Conservation (phyloP, 1,140 invertebrate species). For the Dinothrombium tinctorium region DNA sequence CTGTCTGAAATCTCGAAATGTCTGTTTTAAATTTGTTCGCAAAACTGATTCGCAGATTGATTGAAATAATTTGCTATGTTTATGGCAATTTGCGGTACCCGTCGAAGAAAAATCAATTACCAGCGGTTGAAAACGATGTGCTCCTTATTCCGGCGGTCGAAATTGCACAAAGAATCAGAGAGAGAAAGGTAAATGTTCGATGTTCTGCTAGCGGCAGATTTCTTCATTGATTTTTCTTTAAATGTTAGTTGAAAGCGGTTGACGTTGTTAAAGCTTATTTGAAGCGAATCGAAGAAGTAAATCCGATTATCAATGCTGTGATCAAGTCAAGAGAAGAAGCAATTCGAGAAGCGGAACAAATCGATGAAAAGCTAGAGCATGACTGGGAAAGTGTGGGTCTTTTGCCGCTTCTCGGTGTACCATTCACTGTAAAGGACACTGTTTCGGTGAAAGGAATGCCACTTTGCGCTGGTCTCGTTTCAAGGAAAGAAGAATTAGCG, state of each 20-base stretch:
- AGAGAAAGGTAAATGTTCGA: neutral
- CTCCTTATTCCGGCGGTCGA: neutral
- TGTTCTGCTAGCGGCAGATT: neutral
- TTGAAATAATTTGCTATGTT: neutral
- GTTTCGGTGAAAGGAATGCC: slow-evolving; percentile 13
- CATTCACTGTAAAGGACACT: slow-evolving; percentile 14
- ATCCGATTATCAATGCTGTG: slow-evolving; percentile 51
- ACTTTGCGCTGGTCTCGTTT: slow-evolving; percentile 6
- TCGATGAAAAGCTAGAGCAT: slow-evolving; percentile 39
- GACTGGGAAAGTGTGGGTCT: slow-evolving; percentile 23
- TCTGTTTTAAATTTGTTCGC: too few relatives aligned
- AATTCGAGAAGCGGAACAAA: slow-evolving; percentile 39
- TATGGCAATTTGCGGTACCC: neutral
- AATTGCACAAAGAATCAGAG: neutral
- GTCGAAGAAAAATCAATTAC: slow-evolving; percentile 2
- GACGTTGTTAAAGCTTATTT: slow-evolving; percentile 28
- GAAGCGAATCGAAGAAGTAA: slow-evolving; percentile 48
- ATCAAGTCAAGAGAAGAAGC: slow-evolving; percentile 54
- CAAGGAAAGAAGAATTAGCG: slow-evolving; percentile 28
- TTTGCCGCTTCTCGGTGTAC: slow-evolving; percentile 16
- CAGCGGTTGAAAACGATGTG: neutral
- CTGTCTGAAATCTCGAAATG: too few relatives aligned
- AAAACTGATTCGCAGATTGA: neutral
- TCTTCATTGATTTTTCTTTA: neutral
- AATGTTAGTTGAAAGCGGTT: slow-evolving; percentile 18